Evolutionary conservation across 1,140 invertebrate genomes (phyloP), one percentile per base, ranked within the genome.

Genomic region (Kradibia gibbosae): DNA sequence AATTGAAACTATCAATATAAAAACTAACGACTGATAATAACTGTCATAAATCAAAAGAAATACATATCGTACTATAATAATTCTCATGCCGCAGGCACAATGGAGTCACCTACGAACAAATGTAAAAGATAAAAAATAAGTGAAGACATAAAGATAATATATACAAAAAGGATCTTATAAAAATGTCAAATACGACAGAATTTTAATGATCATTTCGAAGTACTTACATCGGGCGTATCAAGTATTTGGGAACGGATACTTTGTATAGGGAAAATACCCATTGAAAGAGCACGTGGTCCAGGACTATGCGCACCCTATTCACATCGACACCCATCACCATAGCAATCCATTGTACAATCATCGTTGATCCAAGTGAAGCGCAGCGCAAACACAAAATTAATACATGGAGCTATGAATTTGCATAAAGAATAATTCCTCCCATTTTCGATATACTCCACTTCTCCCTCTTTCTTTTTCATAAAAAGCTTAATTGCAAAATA

Each of bases 211-310:
- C 65, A 45, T 78, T n/a, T 76, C 70, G 36, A 81, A 60, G 78
- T 91, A 96, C 96, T 97, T 96, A 97, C 97, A 93, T 96, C 94
- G 90, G 96, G 93, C 89, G 94, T 94, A 90, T 94, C 94, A 90
- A 96, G 93, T 90, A 97, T 96, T 92, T 94, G 93, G 87, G 96
- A 97, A 91, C 95, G 94, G 91, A 97, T 93, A 92, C 94, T 94
- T 92, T 97, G 95, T 90, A 97, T 95, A 86, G 95, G 96, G 92
- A 95, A 97, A 90, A 95, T 93, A 86, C 96, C 96, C 94, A 97
- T 95, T 84, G 96, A 95, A 83, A 96, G 94, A 87, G 94, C 94
- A 89, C 96, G 94, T 89, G 95, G 95, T 92, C 95, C 96, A 90
- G 96, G 96, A 90, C 96, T 97, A 90, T 95, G 95, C 88, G 95